phyloP scores from a whole-genome alignment of 2,113 vertebrate species.

The Cebus imitator region DNA sequence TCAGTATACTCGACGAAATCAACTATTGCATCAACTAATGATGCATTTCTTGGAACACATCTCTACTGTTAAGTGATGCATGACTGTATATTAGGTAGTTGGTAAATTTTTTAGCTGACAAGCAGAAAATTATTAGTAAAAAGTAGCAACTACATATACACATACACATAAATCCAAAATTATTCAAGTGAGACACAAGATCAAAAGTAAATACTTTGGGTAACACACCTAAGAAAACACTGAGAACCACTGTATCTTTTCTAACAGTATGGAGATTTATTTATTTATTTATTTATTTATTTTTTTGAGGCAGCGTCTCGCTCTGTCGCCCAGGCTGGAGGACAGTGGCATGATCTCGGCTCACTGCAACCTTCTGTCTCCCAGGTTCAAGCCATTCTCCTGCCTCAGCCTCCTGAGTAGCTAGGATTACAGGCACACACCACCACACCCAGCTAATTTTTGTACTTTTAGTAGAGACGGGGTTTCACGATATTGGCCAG shows the following conservation, averaged over 20 bases:
- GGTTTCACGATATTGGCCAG: no score
- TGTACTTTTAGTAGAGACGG: no score
- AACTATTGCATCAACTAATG: neutral
- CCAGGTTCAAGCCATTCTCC: no score
- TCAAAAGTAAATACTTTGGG: neutral
- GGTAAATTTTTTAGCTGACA: neutral
- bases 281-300: no score
- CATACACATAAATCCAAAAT: neutral
- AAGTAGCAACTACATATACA: neutral
- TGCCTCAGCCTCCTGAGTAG: no score
- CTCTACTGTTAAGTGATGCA: neutral
- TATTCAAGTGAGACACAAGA: neutral
- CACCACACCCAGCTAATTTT: no score
- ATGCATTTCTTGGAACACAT: neutral
- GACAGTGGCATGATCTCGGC: no score
- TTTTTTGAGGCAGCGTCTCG: no score
- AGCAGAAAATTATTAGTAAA: constrained; percentile 10
- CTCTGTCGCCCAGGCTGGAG: no score
- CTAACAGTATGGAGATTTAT: no score
- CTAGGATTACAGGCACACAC: no score
- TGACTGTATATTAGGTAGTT: neutral
- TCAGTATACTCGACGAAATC: neutral
- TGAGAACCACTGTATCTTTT: neutral
- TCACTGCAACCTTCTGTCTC: no score
- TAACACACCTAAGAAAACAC: constrained; percentile 23